Evolutionary conservation across 2,113 vertebrate genomes (phyloP).

Genomic region (Dromas ardeola): DNA sequence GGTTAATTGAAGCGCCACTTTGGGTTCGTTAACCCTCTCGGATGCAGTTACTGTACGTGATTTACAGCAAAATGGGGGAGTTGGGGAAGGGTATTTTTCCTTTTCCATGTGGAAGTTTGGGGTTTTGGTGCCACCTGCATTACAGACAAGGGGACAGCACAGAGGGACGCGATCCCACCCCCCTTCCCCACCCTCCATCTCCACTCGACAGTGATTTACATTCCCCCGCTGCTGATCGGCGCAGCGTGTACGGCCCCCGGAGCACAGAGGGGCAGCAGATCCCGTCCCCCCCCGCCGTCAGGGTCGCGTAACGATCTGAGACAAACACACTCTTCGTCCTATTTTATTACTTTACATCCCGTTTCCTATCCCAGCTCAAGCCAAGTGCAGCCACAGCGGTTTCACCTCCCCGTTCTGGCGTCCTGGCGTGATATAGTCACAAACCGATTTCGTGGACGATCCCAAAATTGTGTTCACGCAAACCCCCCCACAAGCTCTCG

Average conservation of each 20-base stretch:
- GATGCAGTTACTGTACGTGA: accelerated
- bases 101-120: background rate
- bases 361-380: background rate
- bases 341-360: background rate
- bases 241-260: no score
- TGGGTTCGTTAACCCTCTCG: background rate
- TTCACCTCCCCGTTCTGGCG: background rate
- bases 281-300: background rate
- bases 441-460: accelerated
- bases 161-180: background rate
- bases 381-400: background rate
- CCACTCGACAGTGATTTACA: accelerated
- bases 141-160: background rate
- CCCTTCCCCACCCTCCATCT: background rate
- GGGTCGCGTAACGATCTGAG: accelerated
- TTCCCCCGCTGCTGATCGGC: accelerated
- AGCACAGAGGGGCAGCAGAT: background rate
- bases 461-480: background rate
- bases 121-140: background rate
- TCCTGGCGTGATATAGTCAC: accelerated
- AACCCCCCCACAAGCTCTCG: no score
- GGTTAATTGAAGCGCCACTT: background rate
- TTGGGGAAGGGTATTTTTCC: background rate
- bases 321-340: background rate
- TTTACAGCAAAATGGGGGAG: background rate